These are phyloP conservation scores for Drosophila barbarae DNA, from an alignment of 2,888 invertebrate genomes.

Conservation along the genomic window DNA sequence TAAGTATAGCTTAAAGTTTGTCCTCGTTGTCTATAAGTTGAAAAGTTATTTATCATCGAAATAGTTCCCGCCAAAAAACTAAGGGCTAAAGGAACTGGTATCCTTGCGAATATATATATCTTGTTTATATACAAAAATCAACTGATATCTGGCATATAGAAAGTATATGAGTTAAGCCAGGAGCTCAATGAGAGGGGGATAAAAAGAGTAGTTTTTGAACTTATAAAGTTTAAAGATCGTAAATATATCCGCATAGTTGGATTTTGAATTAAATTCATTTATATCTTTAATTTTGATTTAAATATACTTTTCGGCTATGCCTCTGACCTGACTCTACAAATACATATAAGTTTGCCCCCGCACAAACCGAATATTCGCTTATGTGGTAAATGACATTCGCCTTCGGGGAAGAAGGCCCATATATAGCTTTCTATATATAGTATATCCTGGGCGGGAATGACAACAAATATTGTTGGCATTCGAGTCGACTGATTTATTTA, in stretches of 20 bases:
- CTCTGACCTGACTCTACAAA: slow-evolving; percentile 9
- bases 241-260: neutral
- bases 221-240: neutral
- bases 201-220: neutral
- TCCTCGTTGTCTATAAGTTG: slow-evolving; percentile 20
- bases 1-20: slow-evolving; percentile 40
- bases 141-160: slow-evolving; percentile 7
- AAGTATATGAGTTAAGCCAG: slow-evolving; percentile 1
- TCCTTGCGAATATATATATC: slow-evolving; percentile 1
- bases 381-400: slow-evolving; percentile 46
- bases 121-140: slow-evolving; percentile 21
- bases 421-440: slow-evolving; percentile 23
- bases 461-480: slow-evolving; percentile 40
- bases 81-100: neutral
- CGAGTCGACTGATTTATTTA: slow-evolving; percentile 60
- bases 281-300: neutral
- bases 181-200: slow-evolving; percentile 13
- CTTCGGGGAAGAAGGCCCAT: slow-evolving; percentile 30
- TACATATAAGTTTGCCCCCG: neutral
- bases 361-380: slow-evolving; percentile 5
- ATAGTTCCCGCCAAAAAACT: slow-evolving; percentile 56
- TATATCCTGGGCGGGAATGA: slow-evolving; percentile 26
- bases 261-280: neutral
- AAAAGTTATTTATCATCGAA: slow-evolving; percentile 37
- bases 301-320: neutral